Base-by-base conservation (phyloP, 1,140 invertebrate genomes). In the Arctopsyche grandis region DNA sequence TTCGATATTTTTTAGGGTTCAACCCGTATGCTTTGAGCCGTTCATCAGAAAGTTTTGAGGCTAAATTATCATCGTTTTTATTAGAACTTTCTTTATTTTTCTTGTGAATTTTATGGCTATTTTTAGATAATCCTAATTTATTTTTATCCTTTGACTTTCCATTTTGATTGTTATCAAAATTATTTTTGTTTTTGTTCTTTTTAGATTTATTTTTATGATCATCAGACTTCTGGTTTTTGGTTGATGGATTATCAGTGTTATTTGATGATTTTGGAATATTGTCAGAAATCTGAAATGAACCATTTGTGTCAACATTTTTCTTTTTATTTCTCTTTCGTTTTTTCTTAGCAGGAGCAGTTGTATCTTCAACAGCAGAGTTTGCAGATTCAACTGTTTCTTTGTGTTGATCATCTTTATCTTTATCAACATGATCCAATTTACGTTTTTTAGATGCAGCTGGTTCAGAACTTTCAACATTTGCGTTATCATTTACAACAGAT, bases 1-100 rank as follows among this genome's bases (percentile, higher is more conserved):
- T 85, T 79, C 85, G 86, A 80, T 90, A 96, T 84, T 97, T 97
- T 82, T 96, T 96, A 0, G 96, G 95, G 90, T 98, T 97, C 56
- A 98, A 92, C 78, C 96, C 97, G 87, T 95, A 99, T 0, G 95
- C 95, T 84, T 92, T 91, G 0, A 98, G 86, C 80, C 97, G 91
- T 79, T 94, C 92, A 86, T 96, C 93, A 66, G 93, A 92, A 26
- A 95, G 84, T 10, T 87, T 88, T 73, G 84, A 82, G 0, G 16
- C 43, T n/a, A 29, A 46, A 16, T 66, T 26, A 5, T 66, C 24
- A 26, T 9, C 24, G 22, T n/a, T 66, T 14, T 66, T 63, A 10
- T 9, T 9, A 10, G 19, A 19, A 21, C 21, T 52, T 52, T 52
- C 24, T 10, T 66, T 66, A 26, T 66, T 66, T 66, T 66, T 26